phyloP scores from a whole-genome alignment of 1,140 invertebrate genomes.

The Drosophila teissieri region DNA sequence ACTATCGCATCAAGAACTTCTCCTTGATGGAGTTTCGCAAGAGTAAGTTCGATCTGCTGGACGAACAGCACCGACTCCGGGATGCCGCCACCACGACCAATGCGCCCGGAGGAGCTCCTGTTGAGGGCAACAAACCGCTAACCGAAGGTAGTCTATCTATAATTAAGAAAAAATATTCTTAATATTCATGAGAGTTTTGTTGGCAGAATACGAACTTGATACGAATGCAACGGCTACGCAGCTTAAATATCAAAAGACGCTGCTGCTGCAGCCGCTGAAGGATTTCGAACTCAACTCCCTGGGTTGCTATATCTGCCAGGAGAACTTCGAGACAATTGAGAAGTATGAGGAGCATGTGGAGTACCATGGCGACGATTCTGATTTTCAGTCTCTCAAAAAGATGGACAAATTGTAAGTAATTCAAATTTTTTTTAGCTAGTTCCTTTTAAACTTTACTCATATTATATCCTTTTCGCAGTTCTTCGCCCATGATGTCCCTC shows the following conservation, averaged over 20 bases:
- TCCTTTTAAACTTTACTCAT: background rate
- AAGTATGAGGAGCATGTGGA: slow-evolving; percentile 77
- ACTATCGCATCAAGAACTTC: slow-evolving; percentile 63
- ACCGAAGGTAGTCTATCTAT: slow-evolving; percentile 45
- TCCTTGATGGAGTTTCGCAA: slow-evolving; percentile 65
- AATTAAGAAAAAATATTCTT: background rate
- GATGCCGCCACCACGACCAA: slow-evolving; percentile 12
- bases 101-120: slow-evolving; percentile 17
- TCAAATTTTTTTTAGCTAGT: no score
- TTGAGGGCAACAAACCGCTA: slow-evolving; percentile 25
- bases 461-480: slow-evolving; percentile 15
- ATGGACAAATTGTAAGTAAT: slow-evolving; percentile 63
- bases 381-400: slow-evolving; percentile 61
- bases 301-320: slow-evolving; percentile 74
- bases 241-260: slow-evolving; percentile 68
- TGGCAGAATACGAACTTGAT: slow-evolving; percentile 55
- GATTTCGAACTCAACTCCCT: slow-evolving; percentile 60
- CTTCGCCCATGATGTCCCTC: slow-evolving; percentile 47
- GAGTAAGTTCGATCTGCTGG: slow-evolving; percentile 63
- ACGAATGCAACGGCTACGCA: slow-evolving; percentile 21
- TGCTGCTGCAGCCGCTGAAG: slow-evolving; percentile 8
- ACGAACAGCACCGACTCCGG: slow-evolving; percentile 49
- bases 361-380: slow-evolving; percentile 73
- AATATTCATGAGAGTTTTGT: background rate
- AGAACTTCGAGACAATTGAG: slow-evolving; percentile 68